Base-by-base conservation (phyloP, 2,888 invertebrate genomes). In the Leptarthrus brevirostris region DNA sequence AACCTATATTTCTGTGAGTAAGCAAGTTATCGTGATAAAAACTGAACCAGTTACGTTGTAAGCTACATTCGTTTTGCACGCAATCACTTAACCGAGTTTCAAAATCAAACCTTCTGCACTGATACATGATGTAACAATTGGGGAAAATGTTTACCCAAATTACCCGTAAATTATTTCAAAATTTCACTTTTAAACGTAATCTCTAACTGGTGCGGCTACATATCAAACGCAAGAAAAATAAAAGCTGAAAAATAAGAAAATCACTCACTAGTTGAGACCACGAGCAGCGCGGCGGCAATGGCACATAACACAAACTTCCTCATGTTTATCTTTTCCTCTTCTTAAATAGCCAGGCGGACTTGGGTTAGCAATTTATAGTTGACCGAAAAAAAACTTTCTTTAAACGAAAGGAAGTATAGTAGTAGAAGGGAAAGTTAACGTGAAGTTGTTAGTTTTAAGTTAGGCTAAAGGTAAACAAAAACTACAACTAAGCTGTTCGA, bases 201-300 rank as follows among this genome's bases (percentile, higher is more conserved):
- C 40, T 40, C n/a, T n/a, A 40, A 40, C 40, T 40, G 6, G n/a
- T n/a, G 10, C 40, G 12, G n/a, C n/a, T 56, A 24, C 14, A 34
- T 14, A 26, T 30, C 8, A 34, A 20, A 56, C 56, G n/a, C 5
- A 56, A 56, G 30, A 14, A 52, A 70, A 36, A 34, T 18, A 61
- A 20, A 40, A 16, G 3, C 20, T 66, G 24, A 34, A 26, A 3
- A 58, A n/a, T 54, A 30, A 24, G n/a, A 56, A 64, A 74, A 49
- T 73, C 80, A 84, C 84, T 85, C 83, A 85, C 85, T 83, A 80
- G 82, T 79, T 75, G 81, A 80, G 73, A 81, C 81, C 79, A 82
- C 80, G 80, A 81, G 81, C 72, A 83, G 79, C 76, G 81, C 79
- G 76, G 82, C 82, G 76, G 82, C 81, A 79, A 84, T 80, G 80